Conservation (phyloP, 2,888 invertebrate species). For the Dione vanillae region DNA sequence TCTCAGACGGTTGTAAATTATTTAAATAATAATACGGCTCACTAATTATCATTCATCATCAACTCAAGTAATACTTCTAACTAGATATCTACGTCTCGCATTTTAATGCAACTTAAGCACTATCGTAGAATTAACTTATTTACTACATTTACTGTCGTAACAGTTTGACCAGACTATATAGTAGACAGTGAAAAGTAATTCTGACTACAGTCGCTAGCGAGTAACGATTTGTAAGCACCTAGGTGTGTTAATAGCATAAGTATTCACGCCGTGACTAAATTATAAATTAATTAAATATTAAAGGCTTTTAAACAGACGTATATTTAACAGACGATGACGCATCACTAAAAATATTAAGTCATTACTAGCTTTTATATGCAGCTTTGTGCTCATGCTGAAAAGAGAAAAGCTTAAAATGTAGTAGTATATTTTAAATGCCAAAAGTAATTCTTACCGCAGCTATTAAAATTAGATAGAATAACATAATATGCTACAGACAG, state of each 20-base stretch:
- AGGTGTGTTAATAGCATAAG: not conserved
- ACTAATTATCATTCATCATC: conserved; percentile 6
- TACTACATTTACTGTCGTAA: conserved; percentile 9
- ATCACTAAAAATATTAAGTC: not conserved
- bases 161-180: conserved; percentile 16
- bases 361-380: not conserved
- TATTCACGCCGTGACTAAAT: conserved; percentile 32
- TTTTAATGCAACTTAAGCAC: conserved; percentile 10
- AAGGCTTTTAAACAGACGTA: not conserved
- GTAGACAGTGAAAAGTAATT: not conserved
- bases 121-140: conserved; percentile 1
- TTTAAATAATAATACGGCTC: conserved; percentile 17
- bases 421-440: too few relatives aligned
- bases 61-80: conserved; percentile 16
- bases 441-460: too few relatives aligned
- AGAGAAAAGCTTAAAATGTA: too few relatives aligned
- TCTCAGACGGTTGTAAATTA: conserved; percentile 19
- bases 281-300: conserved; percentile 32
- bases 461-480: too few relatives aligned
- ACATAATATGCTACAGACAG: too few relatives aligned
- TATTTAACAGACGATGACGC: not conserved
- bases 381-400: too few relatives aligned
- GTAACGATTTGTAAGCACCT: not conserved
- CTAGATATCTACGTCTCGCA: conserved; percentile 21
- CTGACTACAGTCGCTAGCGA: conserved; percentile 16